A percentile compares a stretch with the other conserved stretches of the same genome.
Conservation (phyloP, 35 echinoderm and acorn worm species). For the Chiridota heheva region DNA sequence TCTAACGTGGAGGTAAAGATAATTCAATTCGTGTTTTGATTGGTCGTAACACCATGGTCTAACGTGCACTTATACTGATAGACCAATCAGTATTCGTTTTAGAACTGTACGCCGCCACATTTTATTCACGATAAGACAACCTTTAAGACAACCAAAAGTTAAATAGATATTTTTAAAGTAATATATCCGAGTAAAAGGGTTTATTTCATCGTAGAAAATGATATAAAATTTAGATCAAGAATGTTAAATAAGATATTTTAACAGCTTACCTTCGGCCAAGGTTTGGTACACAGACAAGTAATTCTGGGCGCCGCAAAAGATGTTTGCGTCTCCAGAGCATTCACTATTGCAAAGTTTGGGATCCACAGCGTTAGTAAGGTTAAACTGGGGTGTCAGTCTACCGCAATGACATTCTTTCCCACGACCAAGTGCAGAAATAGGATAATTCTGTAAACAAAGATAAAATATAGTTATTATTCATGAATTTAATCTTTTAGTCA, state of each 20-base stretch:
- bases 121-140: background rate
- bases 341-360: constrained; percentile 49
- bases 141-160: background rate
- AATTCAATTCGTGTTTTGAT: too few species aligned
- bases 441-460: constrained; percentile 35
- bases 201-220: background rate
- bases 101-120: too few species aligned
- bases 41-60: too few species aligned
- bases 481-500: too few species aligned
- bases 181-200: too few species aligned
- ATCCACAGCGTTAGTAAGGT: constrained; percentile 48
- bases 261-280: constrained; percentile 50
- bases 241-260: too few species aligned
- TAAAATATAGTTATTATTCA: background rate
- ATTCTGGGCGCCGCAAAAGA: constrained; percentile 60
- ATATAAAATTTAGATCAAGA: background rate
- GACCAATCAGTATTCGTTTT: too few species aligned
- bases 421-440: constrained; percentile 60
- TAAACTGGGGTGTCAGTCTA: constrained; percentile 43
- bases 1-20: too few species aligned
- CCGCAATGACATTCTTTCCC: constrained; percentile 92
- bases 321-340: constrained; percentile 59
- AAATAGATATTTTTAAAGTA: too few species aligned
- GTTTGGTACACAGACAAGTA: constrained; percentile 75
- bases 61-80: too few species aligned